Evolutionary conservation across 2,888 invertebrate genomes (phyloP).

Genomic region (Nomada hirtipes): DNA sequence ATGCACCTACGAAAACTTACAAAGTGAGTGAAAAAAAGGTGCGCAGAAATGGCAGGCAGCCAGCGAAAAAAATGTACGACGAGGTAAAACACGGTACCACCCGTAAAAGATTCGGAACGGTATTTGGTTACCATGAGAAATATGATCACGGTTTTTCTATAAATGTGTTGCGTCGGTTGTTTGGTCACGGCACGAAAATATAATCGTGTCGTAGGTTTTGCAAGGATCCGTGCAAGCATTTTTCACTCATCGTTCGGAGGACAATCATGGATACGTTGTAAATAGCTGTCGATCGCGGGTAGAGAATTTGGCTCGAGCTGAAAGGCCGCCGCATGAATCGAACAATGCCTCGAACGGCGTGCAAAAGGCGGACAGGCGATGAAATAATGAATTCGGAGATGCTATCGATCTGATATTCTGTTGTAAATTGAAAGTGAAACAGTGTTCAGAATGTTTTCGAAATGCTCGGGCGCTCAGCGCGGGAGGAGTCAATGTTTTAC

Average conservation of each 20-base stretch:
- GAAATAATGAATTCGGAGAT: neutral
- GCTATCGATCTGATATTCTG: neutral
- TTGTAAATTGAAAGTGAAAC: conserved; percentile 19
- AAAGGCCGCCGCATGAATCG: neutral
- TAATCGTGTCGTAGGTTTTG: conserved; percentile 16
- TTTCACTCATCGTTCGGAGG: neutral
- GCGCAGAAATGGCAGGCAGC: neutral
- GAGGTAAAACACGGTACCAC: neutral
- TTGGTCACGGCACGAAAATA: conserved; percentile 50
- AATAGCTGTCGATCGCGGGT: too few species aligned
- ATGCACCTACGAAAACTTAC: neutral
- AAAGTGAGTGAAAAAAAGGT: neutral
- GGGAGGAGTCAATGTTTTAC: conserved; percentile 84
- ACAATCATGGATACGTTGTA: too few species aligned
- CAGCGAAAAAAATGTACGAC: neutral
- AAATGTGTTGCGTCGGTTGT: conserved; percentile 34
- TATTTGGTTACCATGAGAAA: conserved; percentile 36
- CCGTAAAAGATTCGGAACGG: conserved; percentile 5
- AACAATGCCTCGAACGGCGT: neutral
- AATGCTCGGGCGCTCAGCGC: conserved; percentile 76
- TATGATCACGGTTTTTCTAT: conserved; percentile 31
- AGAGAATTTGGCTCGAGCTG: neutral
- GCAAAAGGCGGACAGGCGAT: neutral
- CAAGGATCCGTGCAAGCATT: neutral
- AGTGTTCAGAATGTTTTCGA: conserved; percentile 72